Evolutionary conservation across 1,140 invertebrate species (phyloP), one percentile per base, ranked within the genome.

Genomic region (Tetragnatha versicolor): DNA sequence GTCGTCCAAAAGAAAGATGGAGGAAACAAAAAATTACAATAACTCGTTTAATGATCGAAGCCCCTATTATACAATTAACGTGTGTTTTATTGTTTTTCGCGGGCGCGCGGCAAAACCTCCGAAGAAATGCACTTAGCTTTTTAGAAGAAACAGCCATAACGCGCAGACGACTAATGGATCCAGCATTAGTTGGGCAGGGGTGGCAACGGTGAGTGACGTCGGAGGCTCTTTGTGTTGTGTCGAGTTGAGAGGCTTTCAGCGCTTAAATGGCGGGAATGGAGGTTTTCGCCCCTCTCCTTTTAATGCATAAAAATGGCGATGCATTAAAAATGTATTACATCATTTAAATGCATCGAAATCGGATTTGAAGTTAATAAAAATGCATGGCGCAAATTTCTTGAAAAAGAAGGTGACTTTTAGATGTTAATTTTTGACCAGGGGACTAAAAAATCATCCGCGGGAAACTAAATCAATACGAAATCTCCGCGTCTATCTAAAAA

Each of bases 261-360:
- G 12, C 4, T 42, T 65, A 39, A 42, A 22, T 65, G 20, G 20
- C 27, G 39, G 31, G 51, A 58, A 45, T 60, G 37, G 35, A 60
- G 37, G 45, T 68, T 68, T 68, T 68, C 68, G 42, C 37, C 35
- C 12, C 20, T 65, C 42, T 65, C 37, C 12, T 37, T 39, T 58
- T 75, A 75, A 75, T 75, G 72, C 72, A 75, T 75, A 75, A 58
- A 63, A 75, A 75, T 75, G 72, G 61, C 72, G 72, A 63, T 27
- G 72, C 72, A 75, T 75, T 75, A 75, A 75, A 65, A 75, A 75
- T 75, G 72, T 75, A 75, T 75, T 75, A 75, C 72, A 58, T 63
- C 55, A 75, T 75, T 75, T 75, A 75, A 75, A 75, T 75, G 72
- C 72, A 75, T 63, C 42, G 72, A 75, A 75, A 75, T 75, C 72